Evolutionary conservation across 2,888 invertebrate species (phyloP).

Genomic region (Omphaloscelis lunosa): DNA sequence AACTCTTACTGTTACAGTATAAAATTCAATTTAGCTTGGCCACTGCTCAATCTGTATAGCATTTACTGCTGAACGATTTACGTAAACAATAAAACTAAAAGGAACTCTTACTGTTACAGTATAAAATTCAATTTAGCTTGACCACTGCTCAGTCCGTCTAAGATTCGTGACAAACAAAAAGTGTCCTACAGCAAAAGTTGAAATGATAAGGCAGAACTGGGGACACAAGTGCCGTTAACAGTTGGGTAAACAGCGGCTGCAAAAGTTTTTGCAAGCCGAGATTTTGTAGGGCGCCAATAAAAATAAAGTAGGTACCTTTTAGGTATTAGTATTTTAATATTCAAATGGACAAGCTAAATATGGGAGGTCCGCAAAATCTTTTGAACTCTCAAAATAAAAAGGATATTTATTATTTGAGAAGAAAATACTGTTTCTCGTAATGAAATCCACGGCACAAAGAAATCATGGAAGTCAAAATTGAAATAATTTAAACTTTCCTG

Average conservation of each 20-base stretch:
- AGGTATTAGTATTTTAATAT: conserved; percentile 58
- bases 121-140: conserved; percentile 56
- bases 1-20: conserved; percentile 9
- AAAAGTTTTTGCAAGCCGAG: conserved; percentile 54
- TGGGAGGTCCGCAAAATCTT: conserved; percentile 16
- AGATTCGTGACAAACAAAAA: conserved; percentile 67
- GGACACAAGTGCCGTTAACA: conserved; percentile 66
- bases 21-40: conserved; percentile 54
- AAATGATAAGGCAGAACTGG: conserved; percentile 69
- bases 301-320: conserved; percentile 57
- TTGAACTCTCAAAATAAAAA: conserved; percentile 22
- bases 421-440: conserved; percentile 28
- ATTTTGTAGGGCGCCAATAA: conserved; percentile 58
- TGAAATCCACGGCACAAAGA: conserved; percentile 29
- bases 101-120: neutral
- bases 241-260: conserved; percentile 61
- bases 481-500: conserved; percentile 25
- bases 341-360: conserved; percentile 51
- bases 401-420: conserved; percentile 32
- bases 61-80: conserved; percentile 38
- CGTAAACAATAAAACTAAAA: conserved; percentile 37
- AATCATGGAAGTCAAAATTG: conserved; percentile 15
- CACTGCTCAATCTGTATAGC: conserved; percentile 30
- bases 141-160: conserved; percentile 27
- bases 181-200: conserved; percentile 67